Conservation (phyloP, 2,797 vertebrate species). For the Rhadinocentrus ornatus region DNA sequence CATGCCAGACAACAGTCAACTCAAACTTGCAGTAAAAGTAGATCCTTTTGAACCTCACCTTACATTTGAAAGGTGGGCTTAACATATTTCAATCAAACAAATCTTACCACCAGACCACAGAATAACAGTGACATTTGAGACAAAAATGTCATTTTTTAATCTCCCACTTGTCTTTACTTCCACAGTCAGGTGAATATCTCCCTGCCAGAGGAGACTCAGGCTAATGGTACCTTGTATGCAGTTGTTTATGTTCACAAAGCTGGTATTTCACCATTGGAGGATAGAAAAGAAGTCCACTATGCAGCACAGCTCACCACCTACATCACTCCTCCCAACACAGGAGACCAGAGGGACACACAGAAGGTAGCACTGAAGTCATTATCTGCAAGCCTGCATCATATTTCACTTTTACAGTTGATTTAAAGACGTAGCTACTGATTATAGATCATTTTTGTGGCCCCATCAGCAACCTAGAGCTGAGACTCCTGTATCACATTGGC, state of each 20-base stretch:
- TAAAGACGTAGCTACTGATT: neutral
- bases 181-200: constrained; percentile 89
- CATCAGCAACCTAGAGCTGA: constrained; percentile 49
- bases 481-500: constrained; percentile 89
- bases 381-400: neutral
- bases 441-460: constrained; percentile 20
- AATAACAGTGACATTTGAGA: neutral
- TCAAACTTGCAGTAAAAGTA: constrained; percentile 87
- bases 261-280: constrained; percentile 90
- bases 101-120: neutral
- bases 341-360: constrained; percentile 73
- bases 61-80: constrained; percentile 88
- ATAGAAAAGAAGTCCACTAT: constrained; percentile 90
- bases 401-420: constrained; percentile 6
- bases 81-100: neutral
- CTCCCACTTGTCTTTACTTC: constrained; percentile 5
- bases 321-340: constrained; percentile 84
- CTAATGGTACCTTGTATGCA: constrained; percentile 91
- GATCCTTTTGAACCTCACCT: constrained; percentile 91
- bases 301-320: constrained; percentile 91
- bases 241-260: constrained; percentile 92
- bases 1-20: constrained; percentile 75
- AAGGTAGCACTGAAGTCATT: constrained; percentile 72
- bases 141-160: neutral
- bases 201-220: constrained; percentile 89